Evolutionary conservation across 1,140 invertebrate genomes (phyloP), one percentile per base, ranked within the genome.

Genomic region (Diploscapter pachys): DNA sequence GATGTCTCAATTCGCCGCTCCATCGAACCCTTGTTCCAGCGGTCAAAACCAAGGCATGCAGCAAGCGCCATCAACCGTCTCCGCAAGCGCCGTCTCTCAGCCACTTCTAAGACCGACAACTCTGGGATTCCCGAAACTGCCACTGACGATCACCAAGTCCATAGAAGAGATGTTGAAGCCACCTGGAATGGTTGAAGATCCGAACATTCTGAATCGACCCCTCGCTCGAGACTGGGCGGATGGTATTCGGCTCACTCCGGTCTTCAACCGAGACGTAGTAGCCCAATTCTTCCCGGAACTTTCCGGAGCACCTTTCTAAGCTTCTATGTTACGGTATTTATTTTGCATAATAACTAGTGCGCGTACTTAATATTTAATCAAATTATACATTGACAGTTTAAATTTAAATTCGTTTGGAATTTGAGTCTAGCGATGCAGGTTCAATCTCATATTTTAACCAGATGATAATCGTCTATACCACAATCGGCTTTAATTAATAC

Each of bases 211-310:
- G 53, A 76, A 76, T 50, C 50, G 63, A 48, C 75, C 75, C 9
- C 50, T 76, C 49, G 70, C 72, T 11, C 67, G 63, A n/a, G 70
- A 76, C 59, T 76, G 75, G 75, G 75, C 75, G 50, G 75, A 76
- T 65, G 69, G 69, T 31, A 62, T 71, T 53, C 51, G 68, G 6
- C 51, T 71, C 13, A 76, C 75, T 67, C 75, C 75, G 11, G 70
- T 76, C 4, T 76, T 76, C 57, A 76, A 71, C n/a, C 63, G 67
- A 65, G 74, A 76, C 50, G 67, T 76, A 55, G 75, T 76, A 6
- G 72, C 75, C n/a, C 75, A 76, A 54, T 76, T 76, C 54, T 76
- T 76, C 57, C 75, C 75, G 3, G 75, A 76, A 76, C 51, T 76
- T 5, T 62, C 69, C 8, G 63, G 63, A 55, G 53, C 13, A 63